phyloP scores from a whole-genome alignment of 2,888 invertebrate genomes.

The Sipha maydis region DNA sequence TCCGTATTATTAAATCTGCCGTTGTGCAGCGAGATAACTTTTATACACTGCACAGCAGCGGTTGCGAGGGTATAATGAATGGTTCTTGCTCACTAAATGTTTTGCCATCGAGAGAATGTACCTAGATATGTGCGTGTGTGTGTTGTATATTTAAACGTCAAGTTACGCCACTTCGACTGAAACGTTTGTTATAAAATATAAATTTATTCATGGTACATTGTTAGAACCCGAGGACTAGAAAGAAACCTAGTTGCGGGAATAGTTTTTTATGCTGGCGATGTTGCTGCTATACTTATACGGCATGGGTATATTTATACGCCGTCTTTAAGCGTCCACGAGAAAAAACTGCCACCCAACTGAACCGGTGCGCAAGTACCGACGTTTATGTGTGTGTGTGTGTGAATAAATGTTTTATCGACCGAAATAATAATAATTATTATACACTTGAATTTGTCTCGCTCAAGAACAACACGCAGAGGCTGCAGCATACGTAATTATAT shows the following conservation, averaged over 20 bases:
- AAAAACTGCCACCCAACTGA: constrained; percentile 19
- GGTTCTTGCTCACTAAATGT: neutral
- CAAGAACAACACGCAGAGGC: constrained; percentile 38
- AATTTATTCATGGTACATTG: constrained; percentile 27
- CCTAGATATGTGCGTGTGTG: neutral
- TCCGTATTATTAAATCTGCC: neutral
- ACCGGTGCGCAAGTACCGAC: neutral
- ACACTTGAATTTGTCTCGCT: constrained; percentile 23
- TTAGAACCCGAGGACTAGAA: constrained; percentile 35
- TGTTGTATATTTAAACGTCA: constrained; percentile 17
- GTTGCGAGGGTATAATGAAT: neutral
- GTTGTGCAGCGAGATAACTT: neutral
- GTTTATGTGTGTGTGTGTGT: neutral
- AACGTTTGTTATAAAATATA: constrained; percentile 32
- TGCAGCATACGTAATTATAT: constrained; percentile 17
- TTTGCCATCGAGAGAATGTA: constrained; percentile 8
- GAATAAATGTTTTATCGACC: constrained; percentile 37
- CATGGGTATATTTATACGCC: neutral
- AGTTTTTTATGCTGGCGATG: constrained; percentile 3
- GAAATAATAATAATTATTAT: constrained; percentile 39
- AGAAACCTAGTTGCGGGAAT: constrained; percentile 40
- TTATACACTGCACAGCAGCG: neutral
- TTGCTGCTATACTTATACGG: neutral
- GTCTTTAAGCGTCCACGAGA: constrained; percentile 27
- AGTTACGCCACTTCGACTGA: constrained; percentile 16